Evolutionary conservation across 92 coral and sea anemone species (phyloP), one percentile per base, ranked within the genome.

Genomic region (Palythoa grandiflora): DNA sequence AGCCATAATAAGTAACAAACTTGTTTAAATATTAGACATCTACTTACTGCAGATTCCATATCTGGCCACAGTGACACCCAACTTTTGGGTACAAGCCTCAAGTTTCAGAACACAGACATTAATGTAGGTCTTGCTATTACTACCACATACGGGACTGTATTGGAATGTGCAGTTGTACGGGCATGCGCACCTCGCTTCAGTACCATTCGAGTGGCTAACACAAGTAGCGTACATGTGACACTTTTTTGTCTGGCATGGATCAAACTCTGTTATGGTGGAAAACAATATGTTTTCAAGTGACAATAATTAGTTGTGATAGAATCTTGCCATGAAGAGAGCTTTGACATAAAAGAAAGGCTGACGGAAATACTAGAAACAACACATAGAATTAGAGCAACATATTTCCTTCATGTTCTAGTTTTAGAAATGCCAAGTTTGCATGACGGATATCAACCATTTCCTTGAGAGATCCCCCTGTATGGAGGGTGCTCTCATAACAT

Each of bases 41-140:
- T 21, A 84, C 98, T 88, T 89, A 97, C 99, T 96, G 86, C 99
- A 97, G 12, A 81, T 92, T 74, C 99, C 99, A 21, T 93, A 81
- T 71, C 85, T 89, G 47, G 91, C 89, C 35, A 92, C 94, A 9
- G 86, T 84, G 36, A 93, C 89, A 14, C 71, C 83, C 71, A 73
- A 71, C 38, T 91, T 92, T 83, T 89, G 79, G 40, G 89, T 92
- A 78, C 99, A 97, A 17, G 98, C 90, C 60, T 90, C 89, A 71
- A 92, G 63, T 72, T 93, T 91, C 35, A 97, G 91, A 59, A 95
- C 98, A 66, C 99, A 97, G 35, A 86, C 68, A 79, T 93, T 97
- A 71, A 92, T 88, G 88, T 97, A 95, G 38, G 97, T 94, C 84
- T 93, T 92, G 53, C 78, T 91, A 79, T 94, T 91, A 39, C 89